phyloP scores from a whole-genome alignment of 2,113 vertebrate genomes.

The Sporophila hypoxantha region DNA sequence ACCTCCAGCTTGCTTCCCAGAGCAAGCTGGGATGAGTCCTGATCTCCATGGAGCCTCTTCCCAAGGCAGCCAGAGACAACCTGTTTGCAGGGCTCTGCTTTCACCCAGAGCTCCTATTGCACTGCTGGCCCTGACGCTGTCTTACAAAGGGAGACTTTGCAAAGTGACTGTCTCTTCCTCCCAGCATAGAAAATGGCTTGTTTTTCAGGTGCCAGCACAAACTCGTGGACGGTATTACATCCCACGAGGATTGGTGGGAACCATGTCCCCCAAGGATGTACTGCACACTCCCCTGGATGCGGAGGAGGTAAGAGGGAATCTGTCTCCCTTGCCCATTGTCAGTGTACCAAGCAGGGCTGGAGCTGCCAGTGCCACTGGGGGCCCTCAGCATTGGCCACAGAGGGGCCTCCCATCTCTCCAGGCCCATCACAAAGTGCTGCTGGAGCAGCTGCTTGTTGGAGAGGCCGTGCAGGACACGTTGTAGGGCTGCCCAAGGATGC shows the following conservation, averaged over 20 bases:
- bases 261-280: rapidly evolving
- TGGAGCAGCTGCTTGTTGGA: neutral
- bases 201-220: neutral
- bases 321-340: neutral
- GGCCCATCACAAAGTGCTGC: neutral
- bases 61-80: neutral
- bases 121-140: neutral
- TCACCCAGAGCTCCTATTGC: neutral
- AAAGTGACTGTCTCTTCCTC: neutral
- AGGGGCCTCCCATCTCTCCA: neutral
- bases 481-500: rapidly evolving
- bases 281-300: rapidly evolving
- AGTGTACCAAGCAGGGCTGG: neutral
- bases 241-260: neutral
- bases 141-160: neutral
- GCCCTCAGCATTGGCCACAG: neutral
- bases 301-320: constrained; percentile 39
- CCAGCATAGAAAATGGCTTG: neutral
- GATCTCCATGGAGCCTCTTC: neutral
- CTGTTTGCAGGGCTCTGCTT: rapidly evolving
- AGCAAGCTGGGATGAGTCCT: too few species aligned
- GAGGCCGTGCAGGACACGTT: rapidly evolving
- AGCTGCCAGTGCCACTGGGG: neutral
- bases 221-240: neutral
- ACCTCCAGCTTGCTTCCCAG: neutral